Conservation (phyloP, 2,888 invertebrate species). For the Platerodrilus igneus region DNA sequence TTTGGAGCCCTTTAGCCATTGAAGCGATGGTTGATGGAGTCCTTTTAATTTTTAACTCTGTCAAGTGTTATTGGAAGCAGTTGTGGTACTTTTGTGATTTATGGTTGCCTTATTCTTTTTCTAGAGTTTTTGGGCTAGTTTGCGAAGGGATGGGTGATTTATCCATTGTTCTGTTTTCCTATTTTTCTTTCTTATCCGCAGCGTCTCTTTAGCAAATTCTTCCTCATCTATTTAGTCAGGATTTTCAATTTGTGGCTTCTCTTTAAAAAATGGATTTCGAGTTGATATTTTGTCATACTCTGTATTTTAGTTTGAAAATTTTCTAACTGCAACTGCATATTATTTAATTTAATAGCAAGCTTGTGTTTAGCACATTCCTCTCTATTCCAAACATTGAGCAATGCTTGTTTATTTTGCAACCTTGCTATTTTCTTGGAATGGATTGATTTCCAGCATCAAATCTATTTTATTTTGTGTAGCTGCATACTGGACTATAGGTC, state of each 20-base stretch:
- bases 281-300: neutral
- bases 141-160: conserved; percentile 2
- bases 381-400: too few relatives aligned
- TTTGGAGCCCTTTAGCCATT: neutral
- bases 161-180: conserved; percentile 6
- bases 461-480: too few relatives aligned
- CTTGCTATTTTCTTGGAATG: neutral
- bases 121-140: neutral
- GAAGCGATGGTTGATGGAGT: neutral
- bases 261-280: neutral
- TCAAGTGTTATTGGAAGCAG: neutral
- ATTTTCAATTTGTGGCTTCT: neutral
- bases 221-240: neutral
- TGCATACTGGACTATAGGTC: too few relatives aligned
- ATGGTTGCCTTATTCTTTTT: neutral
- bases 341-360: neutral
- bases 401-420: neutral
- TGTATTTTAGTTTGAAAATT: too few relatives aligned
- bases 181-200: neutral
- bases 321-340: neutral
- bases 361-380: too few relatives aligned
- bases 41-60: neutral
- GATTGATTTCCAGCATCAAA: too few relatives aligned
- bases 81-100: neutral
- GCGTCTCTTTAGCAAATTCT: conserved; percentile 3